Percentiles rank a stretch among this genome's conserved stretches.
Conservation (phyloP, 2,888 invertebrate species). For the Drepana falcataria region DNA sequence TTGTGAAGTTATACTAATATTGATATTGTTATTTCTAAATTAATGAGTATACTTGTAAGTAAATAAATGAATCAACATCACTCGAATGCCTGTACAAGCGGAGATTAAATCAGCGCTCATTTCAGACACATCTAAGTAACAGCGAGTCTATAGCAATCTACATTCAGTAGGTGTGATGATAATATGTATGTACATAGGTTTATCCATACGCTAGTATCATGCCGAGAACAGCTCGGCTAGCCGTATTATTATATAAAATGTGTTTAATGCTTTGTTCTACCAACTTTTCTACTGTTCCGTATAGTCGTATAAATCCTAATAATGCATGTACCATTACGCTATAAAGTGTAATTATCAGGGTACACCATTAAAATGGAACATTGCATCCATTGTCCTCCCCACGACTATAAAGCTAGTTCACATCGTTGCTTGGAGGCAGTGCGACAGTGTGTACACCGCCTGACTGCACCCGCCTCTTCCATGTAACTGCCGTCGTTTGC, state of each 20-base stretch:
- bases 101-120: too few species aligned
- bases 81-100: too few species aligned
- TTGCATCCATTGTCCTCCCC: conserved; percentile 4
- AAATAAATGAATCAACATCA: too few species aligned
- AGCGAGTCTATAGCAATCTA: too few species aligned
- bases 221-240: too few species aligned
- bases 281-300: neutral
- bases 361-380: conserved; percentile 12
- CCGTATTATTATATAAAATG: neutral
- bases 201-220: too few species aligned
- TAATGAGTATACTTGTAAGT: too few species aligned
- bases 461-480: conserved; percentile 48
- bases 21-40: too few species aligned
- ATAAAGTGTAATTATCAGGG: conserved; percentile 11
- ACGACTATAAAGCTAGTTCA: conserved; percentile 10
- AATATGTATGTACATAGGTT: too few species aligned
- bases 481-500: conserved; percentile 38
- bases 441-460: conserved; percentile 29
- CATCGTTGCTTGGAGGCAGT: conserved; percentile 17
- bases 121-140: too few species aligned
- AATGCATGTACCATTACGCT: conserved; percentile 1
- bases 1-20: too few species aligned
- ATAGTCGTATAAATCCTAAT: neutral
- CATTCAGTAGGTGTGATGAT: too few species aligned
- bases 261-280: conserved; percentile 1